phyloP scores from a whole-genome alignment of 2,113 vertebrate genomes.

The Pedetes capensis region DNA sequence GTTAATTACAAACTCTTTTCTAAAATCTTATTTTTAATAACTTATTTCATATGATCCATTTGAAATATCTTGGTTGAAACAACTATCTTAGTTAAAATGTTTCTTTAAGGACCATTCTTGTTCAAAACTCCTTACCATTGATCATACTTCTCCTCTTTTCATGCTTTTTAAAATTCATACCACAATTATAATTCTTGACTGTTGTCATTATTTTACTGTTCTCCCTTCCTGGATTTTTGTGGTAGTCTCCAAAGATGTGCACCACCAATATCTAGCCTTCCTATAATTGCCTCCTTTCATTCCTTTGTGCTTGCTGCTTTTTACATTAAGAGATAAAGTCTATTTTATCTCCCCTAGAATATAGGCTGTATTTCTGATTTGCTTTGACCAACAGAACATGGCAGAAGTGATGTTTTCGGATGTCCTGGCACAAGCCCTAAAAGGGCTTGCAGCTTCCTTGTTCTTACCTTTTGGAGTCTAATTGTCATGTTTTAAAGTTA shows the following conservation, averaged over 20 bases:
- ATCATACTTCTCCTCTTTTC: not conserved
- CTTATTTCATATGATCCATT: not conserved
- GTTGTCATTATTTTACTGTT: not conserved
- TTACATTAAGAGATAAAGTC: not conserved
- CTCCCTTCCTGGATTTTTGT: not conserved
- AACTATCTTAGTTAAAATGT: not conserved
- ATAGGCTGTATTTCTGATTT: not conserved
- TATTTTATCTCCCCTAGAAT: not conserved
- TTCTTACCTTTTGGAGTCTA: not conserved
- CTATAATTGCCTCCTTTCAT: not conserved
- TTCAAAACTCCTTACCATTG: not conserved
- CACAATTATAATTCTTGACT: not conserved
- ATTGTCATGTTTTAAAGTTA: not conserved
- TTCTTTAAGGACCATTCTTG: not conserved
- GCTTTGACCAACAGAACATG: not conserved
- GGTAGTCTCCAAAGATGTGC: not conserved
- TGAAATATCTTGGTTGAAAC: not conserved
- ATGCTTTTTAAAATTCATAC: not conserved
- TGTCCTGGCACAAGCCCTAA: not conserved
- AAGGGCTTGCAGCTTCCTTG: not conserved
- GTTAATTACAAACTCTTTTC: not conserved
- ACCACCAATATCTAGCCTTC: not conserved
- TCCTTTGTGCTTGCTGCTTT: not conserved
- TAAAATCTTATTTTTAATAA: not conserved
- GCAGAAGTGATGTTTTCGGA: not conserved